Evolutionary conservation across 2,888 invertebrate species (phyloP).

Genomic region (Drosophila crucigera): DNA sequence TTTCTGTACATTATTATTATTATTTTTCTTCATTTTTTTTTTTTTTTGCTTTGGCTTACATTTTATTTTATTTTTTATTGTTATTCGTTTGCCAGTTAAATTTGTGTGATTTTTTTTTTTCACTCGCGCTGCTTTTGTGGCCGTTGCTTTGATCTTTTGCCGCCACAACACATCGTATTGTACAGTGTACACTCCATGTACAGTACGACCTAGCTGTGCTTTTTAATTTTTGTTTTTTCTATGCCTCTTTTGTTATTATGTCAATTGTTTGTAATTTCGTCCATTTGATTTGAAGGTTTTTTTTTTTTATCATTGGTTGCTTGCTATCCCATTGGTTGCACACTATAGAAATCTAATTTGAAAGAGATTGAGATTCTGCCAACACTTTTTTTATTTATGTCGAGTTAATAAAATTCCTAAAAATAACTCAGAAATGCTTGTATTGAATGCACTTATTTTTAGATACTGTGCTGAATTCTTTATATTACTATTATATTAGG

Average conservation of each 20-base stretch:
- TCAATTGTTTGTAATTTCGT: slow-evolving; percentile 68
- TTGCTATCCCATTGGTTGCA: slow-evolving; percentile 27
- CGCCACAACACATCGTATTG: slow-evolving; percentile 58
- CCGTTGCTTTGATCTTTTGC: slow-evolving; percentile 70
- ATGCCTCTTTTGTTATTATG: slow-evolving; percentile 57
- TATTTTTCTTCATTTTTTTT: slow-evolving; percentile 19
- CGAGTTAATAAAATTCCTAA: background rate
- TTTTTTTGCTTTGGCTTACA: slow-evolving; percentile 53
- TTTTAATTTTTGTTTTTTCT: slow-evolving; percentile 35
- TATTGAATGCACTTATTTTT: background rate
- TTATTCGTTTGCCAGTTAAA: slow-evolving; percentile 62
- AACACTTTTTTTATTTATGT: background rate
- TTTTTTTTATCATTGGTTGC: background rate
- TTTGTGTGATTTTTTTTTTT: slow-evolving; percentile 66
- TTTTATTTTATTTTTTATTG: slow-evolving; percentile 66
- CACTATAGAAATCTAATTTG: slow-evolving; percentile 4
- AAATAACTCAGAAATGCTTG: background rate
- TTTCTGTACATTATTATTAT: slow-evolving; percentile 56
- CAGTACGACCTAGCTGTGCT: slow-evolving; percentile 22
- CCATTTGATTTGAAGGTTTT: slow-evolving; percentile 23
- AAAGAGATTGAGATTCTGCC: background rate
- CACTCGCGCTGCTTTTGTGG: slow-evolving; percentile 50
- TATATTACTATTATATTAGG: background rate
- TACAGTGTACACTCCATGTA: slow-evolving; percentile 9
- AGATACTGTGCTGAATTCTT: background rate